A percentile compares a stretch with the other conserved stretches of the same genome.
Evolutionary conservation across 2,888 invertebrate genomes (phyloP).

Genomic region (Alentia gelatinosa): DNA sequence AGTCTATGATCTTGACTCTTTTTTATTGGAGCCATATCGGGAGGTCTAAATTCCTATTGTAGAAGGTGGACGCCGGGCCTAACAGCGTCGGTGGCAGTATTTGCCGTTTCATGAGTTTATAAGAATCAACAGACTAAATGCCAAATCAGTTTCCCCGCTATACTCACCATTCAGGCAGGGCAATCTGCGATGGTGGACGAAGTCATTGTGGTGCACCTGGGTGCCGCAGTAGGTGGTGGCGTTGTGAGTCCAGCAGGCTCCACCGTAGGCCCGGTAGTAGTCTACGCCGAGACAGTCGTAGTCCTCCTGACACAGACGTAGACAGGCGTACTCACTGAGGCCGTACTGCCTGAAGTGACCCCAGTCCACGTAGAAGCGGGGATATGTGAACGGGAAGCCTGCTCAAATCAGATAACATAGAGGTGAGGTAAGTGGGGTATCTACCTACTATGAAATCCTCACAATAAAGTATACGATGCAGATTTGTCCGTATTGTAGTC

Average conservation of each 20-base stretch:
- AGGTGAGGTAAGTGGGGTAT: too few relatives aligned
- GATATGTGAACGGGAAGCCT: slow-evolving; percentile 20
- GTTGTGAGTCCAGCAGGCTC: slow-evolving; percentile 28
- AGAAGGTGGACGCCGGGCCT: too few relatives aligned
- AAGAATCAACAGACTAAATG: not conserved
- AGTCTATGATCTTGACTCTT: too few relatives aligned
- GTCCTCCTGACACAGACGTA: slow-evolving; percentile 2
- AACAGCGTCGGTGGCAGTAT: too few relatives aligned
- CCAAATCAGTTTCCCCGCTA: not conserved
- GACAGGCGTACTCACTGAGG: slow-evolving; percentile 31
- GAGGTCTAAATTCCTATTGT: too few relatives aligned
- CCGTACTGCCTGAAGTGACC: slow-evolving; percentile 11
- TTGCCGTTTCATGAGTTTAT: too few relatives aligned
- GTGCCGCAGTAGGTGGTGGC: slow-evolving; percentile 6
- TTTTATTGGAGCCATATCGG: too few relatives aligned
- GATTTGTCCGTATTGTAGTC: too few relatives aligned
- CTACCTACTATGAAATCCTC: too few relatives aligned
- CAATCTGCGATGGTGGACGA: slow-evolving; percentile 32
- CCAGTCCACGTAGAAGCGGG: slow-evolving; percentile 37
- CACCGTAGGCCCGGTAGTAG: slow-evolving; percentile 34
- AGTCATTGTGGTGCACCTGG: slow-evolving; percentile 28
- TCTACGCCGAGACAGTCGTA: slow-evolving; percentile 30
- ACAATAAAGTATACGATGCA: too few relatives aligned
- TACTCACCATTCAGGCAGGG: slow-evolving; percentile 32
- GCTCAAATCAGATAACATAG: too few relatives aligned